These are phyloP conservation scores for Callipepla californica DNA, from an alignment of 2,113 vertebrate species.

Conservation along the genomic window DNA sequence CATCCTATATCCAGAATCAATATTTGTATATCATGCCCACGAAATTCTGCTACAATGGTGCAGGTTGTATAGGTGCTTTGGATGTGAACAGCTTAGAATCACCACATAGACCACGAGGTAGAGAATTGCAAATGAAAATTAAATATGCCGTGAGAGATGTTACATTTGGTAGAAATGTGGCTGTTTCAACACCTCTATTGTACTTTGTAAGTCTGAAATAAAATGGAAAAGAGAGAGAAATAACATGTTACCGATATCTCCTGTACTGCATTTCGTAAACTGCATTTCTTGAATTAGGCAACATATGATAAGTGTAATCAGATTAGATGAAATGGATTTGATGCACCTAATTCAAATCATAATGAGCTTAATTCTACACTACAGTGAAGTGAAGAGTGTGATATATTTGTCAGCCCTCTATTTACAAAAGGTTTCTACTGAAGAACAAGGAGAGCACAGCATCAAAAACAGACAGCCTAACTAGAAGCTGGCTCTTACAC, in stretches of 20 bases:
- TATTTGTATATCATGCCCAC: constrained; percentile 2
- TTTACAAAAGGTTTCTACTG: not conserved
- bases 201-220: not conserved
- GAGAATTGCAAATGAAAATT: constrained; percentile 43
- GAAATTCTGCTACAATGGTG: constrained; percentile 40
- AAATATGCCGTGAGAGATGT: not conserved
- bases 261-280: not conserved
- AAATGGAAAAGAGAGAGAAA: not conserved
- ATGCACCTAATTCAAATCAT: not conserved
- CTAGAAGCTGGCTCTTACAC: not conserved
- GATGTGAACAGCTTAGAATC: not conserved
- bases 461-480: not conserved
- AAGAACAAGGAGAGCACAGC: not conserved
- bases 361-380: not conserved
- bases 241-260: not conserved
- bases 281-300: not conserved
- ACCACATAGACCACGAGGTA: not conserved
- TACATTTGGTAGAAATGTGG: not conserved
- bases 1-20: constrained; percentile 37
- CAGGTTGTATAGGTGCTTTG: not conserved
- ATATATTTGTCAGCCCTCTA: not conserved
- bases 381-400: not conserved
- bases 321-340: not conserved
- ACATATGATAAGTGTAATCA: not conserved
- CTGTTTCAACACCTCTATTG: not conserved